Conservation (phyloP, 1,140 invertebrate species). For the Trichoplusia ni region DNA sequence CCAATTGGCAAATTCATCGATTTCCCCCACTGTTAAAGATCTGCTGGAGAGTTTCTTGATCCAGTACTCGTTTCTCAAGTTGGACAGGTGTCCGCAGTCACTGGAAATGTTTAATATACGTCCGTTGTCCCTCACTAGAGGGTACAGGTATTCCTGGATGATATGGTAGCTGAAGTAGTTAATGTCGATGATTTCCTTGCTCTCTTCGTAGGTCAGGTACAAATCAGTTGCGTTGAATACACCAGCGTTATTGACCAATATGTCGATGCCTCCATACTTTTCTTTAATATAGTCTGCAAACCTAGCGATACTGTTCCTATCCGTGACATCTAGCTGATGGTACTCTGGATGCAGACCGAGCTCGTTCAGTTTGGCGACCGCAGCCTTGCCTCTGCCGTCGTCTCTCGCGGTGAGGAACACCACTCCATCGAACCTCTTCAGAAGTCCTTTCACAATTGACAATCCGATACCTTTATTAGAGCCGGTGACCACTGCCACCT, state of each 20-base stretch:
- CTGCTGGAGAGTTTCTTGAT: constrained; percentile 79
- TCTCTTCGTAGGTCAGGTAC: constrained; percentile 82
- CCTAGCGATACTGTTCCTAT: constrained; percentile 81
- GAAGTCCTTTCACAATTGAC: constrained; percentile 85
- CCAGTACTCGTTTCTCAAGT: constrained; percentile 81
- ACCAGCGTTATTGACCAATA: constrained; percentile 92
- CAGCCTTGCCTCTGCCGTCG: constrained; percentile 79
- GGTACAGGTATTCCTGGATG: constrained; percentile 86
- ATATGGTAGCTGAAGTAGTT: constrained; percentile 86
- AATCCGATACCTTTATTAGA: constrained; percentile 89
- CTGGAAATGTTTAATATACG: constrained; percentile 89
- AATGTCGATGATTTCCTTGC: constrained; percentile 84
- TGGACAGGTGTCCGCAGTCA: constrained; percentile 83
- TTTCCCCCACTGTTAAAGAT: constrained; percentile 81
- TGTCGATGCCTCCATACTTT: constrained; percentile 88
- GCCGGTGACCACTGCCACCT: constrained; percentile 84
- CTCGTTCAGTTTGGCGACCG: constrained; percentile 81
- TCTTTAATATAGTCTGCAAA: constrained; percentile 83
- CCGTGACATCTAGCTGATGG: constrained; percentile 86
- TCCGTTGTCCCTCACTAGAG: constrained; percentile 85
- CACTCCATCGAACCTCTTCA: constrained; percentile 82
- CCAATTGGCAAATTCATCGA: constrained; percentile 83
- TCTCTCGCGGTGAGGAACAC: constrained; percentile 85
- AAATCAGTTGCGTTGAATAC: constrained; percentile 84
- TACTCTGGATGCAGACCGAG: constrained; percentile 81